Percentiles rank a stretch among this genome's conserved stretches.
Evolutionary conservation across 2,888 invertebrate species (phyloP).

Genomic region (Malthinus flaveolus): DNA sequence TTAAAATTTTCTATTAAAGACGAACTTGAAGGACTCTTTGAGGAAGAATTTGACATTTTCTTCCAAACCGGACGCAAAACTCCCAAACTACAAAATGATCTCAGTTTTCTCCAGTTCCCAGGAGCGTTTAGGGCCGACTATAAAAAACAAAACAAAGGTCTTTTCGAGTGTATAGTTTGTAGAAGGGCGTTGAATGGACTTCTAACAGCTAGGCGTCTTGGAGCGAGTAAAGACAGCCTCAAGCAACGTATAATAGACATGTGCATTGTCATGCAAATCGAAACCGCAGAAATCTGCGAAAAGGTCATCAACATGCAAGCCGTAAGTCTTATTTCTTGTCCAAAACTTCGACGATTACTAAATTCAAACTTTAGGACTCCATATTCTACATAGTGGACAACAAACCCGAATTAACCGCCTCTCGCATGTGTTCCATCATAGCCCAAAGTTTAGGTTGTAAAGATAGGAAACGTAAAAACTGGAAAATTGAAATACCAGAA

Average conservation of each 20-base stretch:
- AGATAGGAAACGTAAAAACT: constrained; percentile 38
- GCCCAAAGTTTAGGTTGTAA: constrained; percentile 54
- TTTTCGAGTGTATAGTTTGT: constrained; percentile 34
- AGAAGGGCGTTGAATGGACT: too few species aligned
- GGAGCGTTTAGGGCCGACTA: constrained; percentile 31
- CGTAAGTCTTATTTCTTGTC: constrained; percentile 53
- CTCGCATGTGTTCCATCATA: constrained; percentile 61
- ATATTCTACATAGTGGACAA: constrained; percentile 62
- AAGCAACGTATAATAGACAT: constrained; percentile 38
- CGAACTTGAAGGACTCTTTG: neutral
- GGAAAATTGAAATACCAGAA: constrained; percentile 39
- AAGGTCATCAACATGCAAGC: constrained; percentile 63
- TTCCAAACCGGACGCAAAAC: constrained; percentile 31
- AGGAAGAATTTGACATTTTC: constrained; percentile 30
- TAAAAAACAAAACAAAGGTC: constrained; percentile 15
- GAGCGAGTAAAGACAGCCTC: constrained; percentile 2
- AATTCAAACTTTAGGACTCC: constrained; percentile 58
- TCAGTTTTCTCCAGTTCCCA: constrained; percentile 31
- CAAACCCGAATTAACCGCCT: constrained; percentile 57
- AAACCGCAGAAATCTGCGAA: constrained; percentile 61
- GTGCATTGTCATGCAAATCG: constrained; percentile 62
- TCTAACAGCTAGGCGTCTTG: constrained; percentile 5
- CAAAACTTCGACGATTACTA: neutral
- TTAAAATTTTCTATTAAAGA: constrained; percentile 1
- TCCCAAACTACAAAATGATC: constrained; percentile 27